These are phyloP conservation scores for Drosophila mettleri DNA, from an alignment of 2,888 invertebrate genomes.

Conservation along the genomic window DNA sequence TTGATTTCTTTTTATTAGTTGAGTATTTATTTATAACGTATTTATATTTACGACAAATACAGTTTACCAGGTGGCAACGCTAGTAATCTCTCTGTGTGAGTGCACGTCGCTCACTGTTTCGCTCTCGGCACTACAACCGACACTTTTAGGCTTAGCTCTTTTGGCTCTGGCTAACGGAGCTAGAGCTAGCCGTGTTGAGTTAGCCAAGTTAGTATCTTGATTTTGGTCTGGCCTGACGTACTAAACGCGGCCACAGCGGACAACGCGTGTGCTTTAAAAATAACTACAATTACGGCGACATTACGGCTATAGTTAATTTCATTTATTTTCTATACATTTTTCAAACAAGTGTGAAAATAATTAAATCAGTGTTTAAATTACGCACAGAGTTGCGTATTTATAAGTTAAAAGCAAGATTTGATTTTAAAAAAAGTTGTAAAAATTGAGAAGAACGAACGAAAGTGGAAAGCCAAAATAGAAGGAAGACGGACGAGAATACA, in stretches of 20 bases:
- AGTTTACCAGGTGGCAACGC: constrained; percentile 40
- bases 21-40: background rate
- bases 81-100: constrained; percentile 8
- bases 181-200: constrained; percentile 60
- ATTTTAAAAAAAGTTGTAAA: constrained; percentile 60
- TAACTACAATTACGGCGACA: constrained; percentile 46
- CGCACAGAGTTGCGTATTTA: constrained; percentile 8
- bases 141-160: constrained; percentile 58
- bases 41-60: background rate
- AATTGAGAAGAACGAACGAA: constrained; percentile 60
- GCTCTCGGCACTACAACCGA: constrained; percentile 9
- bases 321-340: constrained; percentile 44
- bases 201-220: constrained; percentile 71
- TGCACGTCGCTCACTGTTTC: constrained; percentile 1
- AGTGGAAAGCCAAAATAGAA: constrained; percentile 57
- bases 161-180: constrained; percentile 45
- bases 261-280: constrained; percentile 65
- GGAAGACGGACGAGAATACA: constrained; percentile 59
- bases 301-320: constrained; percentile 52
- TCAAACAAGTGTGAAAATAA: constrained; percentile 35
- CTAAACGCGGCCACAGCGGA: constrained; percentile 66
- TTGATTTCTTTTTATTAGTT: background rate
- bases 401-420: constrained; percentile 24
- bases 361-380: constrained; percentile 16
- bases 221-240: constrained; percentile 67